These are phyloP conservation scores for Leptodactylus fallax DNA, from an alignment of 2,797 vertebrate genomes.

Conservation along the genomic window DNA sequence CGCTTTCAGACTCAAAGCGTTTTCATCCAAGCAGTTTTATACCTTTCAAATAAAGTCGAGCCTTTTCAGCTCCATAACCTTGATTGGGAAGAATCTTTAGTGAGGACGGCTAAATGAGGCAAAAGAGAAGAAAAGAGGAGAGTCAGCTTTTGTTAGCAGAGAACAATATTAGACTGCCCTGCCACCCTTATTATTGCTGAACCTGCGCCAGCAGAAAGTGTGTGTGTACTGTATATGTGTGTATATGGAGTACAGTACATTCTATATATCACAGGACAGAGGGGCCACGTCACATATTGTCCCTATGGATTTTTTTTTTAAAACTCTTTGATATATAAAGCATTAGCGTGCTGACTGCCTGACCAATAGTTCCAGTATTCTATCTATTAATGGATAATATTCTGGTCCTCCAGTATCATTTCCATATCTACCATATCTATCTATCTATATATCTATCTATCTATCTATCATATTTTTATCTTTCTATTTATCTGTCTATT, in stretches of 20 bases:
- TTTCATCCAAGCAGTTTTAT: constrained; percentile 56
- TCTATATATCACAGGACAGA: constrained; percentile 3
- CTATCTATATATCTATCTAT: background rate
- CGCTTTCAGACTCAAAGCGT: constrained; percentile 47
- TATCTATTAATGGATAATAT: no score
- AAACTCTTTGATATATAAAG: no score
- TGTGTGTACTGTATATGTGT: constrained; percentile 17
- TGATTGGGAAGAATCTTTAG: constrained; percentile 62
- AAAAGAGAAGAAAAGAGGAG: constrained; percentile 66
- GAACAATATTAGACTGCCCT: constrained; percentile 62
- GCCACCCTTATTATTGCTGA: constrained; percentile 62
- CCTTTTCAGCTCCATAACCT: constrained; percentile 66
- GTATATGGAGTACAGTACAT: constrained; percentile 14
- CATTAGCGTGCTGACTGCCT: no score
- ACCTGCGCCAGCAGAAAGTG: constrained; percentile 7
- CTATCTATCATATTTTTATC: no score
- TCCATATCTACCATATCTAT: background rate
- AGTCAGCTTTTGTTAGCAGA: constrained; percentile 62
- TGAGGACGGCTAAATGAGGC: constrained; percentile 61
- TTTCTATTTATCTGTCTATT: no score
- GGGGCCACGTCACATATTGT: background rate
- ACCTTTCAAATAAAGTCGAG: constrained; percentile 59
- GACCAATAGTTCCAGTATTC: no score
- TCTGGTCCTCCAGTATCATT: no score
- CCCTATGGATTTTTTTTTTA: no score